phyloP scores from a whole-genome alignment of 2,888 invertebrate species.

The Pyrgus malvae region DNA sequence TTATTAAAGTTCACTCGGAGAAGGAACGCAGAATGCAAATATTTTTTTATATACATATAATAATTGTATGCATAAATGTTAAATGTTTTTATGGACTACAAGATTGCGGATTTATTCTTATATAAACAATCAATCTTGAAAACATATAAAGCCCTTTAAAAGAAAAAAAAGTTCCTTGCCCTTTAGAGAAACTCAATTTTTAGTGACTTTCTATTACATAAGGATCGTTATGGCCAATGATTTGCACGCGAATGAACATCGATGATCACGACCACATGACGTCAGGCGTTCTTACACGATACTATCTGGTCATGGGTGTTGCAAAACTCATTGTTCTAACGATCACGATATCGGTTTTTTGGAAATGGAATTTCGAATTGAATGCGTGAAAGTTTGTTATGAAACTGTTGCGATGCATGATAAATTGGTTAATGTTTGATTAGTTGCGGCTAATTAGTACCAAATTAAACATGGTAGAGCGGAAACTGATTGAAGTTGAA shows the following conservation, averaged over 20 bases:
- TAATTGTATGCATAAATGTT: too few relatives aligned
- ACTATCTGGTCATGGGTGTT: constrained; percentile 44
- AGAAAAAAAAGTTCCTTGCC: too few relatives aligned
- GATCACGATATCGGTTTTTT: constrained; percentile 46
- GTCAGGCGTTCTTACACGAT: constrained; percentile 50
- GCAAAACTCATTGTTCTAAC: constrained; percentile 54
- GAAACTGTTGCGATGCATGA: neutral
- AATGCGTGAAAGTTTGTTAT: constrained; percentile 12
- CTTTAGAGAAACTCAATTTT: neutral
- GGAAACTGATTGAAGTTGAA: neutral
- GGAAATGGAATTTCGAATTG: constrained; percentile 40
- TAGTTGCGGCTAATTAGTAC: neutral
- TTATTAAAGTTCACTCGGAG: too few relatives aligned
- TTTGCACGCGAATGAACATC: constrained; percentile 63
- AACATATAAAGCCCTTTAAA: too few relatives aligned
- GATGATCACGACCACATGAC: constrained; percentile 49
- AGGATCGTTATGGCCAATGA: constrained; percentile 2
- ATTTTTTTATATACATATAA: too few relatives aligned
- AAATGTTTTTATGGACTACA: too few relatives aligned
- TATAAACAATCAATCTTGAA: too few relatives aligned
- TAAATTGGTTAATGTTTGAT: too few relatives aligned
- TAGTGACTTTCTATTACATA: constrained; percentile 7
- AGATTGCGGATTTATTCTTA: too few relatives aligned
- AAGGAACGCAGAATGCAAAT: too few relatives aligned
- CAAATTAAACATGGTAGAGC: too few relatives aligned